phyloP scores from a whole-genome alignment of 64 coral and sea anemone genomes.

The Dendronephthya gigantea region DNA sequence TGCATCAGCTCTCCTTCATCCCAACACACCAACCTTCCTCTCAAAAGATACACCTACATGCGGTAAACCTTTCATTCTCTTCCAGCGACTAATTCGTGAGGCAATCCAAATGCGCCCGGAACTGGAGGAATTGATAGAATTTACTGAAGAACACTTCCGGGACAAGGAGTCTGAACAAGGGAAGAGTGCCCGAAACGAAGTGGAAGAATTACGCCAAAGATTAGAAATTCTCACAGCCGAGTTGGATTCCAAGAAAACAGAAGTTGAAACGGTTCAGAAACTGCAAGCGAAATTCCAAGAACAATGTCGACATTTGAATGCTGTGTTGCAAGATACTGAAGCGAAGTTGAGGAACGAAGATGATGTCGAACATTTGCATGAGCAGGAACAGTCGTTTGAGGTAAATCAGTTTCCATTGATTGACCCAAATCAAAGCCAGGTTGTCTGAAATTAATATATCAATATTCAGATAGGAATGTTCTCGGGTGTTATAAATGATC shows the following conservation, averaged over 20 bases:
- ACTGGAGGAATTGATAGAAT: not conserved
- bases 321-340: not conserved
- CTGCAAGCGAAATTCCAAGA: not conserved
- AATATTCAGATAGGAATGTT: too few relatives aligned
- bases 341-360: not conserved
- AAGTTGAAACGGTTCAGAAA: not conserved
- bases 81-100: not conserved
- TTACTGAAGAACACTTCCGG: not conserved
- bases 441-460: too few relatives aligned
- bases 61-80: not conserved
- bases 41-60: not conserved
- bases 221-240: not conserved
- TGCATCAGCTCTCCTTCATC: too few relatives aligned
- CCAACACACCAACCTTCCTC: too few relatives aligned
- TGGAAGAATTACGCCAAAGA: not conserved
- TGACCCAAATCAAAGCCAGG: too few relatives aligned
- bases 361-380: not conserved
- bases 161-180: not conserved
- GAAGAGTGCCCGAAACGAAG: not conserved
- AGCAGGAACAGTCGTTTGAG: not conserved
- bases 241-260: not conserved
- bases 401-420: not conserved
- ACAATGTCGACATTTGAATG: conserved; percentile 15
- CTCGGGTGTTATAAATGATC: too few relatives aligned
- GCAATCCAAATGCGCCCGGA: not conserved